phyloP scores from a whole-genome alignment of 2,797 vertebrate genomes.

The Bothrops alternatus region DNA sequence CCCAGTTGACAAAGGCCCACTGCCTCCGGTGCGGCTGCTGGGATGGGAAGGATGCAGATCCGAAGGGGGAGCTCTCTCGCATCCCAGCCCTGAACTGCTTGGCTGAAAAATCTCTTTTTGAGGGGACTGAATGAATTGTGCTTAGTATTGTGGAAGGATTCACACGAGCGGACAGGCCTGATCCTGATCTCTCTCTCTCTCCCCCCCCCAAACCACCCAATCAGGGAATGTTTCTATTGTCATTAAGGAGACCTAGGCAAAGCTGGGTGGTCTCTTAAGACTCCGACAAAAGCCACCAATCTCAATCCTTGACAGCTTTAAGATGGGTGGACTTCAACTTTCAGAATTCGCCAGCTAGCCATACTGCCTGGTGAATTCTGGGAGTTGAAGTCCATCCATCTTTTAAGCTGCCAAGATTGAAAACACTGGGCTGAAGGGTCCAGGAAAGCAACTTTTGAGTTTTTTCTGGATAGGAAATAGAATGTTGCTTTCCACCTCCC shows the following conservation, averaged over 20 bases:
- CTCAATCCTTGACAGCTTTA: not conserved
- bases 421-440: not conserved
- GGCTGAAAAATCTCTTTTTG: not conserved
- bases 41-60: not conserved
- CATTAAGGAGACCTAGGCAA: not conserved
- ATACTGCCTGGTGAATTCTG: not conserved
- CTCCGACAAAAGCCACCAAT: no score
- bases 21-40: not conserved
- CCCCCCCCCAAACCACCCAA: not conserved
- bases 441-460: no score
- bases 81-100: not conserved
- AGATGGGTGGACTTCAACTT: not conserved
- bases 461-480: not conserved
- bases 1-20: not conserved
- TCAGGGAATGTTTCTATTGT: not conserved
- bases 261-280: not conserved
- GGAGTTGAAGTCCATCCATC: not conserved
- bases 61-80: not conserved
- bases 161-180: not conserved
- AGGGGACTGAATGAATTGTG: not conserved
- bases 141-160: not conserved
- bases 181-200: not conserved
- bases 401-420: not conserved
- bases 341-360: not conserved
- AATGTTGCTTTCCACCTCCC: not conserved